Evolutionary conservation across 2,113 vertebrate genomes (phyloP), one percentile per base, ranked within the genome.

Genomic region (Thalassoma bifasciatum): DNA sequence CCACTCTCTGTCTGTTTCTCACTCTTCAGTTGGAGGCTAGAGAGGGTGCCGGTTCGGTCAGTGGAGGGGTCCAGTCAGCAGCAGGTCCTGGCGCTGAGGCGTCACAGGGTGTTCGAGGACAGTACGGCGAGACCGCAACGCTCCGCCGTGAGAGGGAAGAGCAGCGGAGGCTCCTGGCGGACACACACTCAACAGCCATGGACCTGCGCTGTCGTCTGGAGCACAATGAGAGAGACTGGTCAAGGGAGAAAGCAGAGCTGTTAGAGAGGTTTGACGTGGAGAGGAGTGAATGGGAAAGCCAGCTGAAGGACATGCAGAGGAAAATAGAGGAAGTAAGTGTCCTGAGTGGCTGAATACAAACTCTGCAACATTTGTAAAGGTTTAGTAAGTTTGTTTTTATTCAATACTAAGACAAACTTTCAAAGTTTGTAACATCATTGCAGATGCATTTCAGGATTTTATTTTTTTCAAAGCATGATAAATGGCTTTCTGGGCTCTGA

Each of bases 221-320:
- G 84, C 93, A 89, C 84, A 96, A 90, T 0, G 95, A 97, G 87
- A 93, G 75, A 71, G 93, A 91, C 89, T 98, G 98, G 97, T 90
- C 92, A 73, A 94, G 93, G 83, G 98, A 98, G 86, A 96, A 95
- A 88, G 94, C 96, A 59, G 97, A 98, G 83, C 88, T 99, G 77
- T 90, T 99, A 92, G 95, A 98, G 89, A 94, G 94, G 86, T 99
- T 99, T 82, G 96, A 99, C 73, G 90, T 92, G 1, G 98, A 99
- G 92, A 96, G 97, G 84, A 96, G 94, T 67, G 97, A 98, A 79
- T 99, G 97, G 98, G 97, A 99, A 91, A 94, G 92, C 79, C 97
- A 99, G 44, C 95, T 98, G 94, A 96, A 95, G 79, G 94, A 96
- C 80, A 98, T 99, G 98, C 97, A 98, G 92, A 95, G 77, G 89